Percentiles rank a stretch among this genome's conserved stretches.
These are phyloP conservation scores for Bombus sibiricus DNA, from an alignment of 1,140 invertebrate genomes.

Conservation along the genomic window DNA sequence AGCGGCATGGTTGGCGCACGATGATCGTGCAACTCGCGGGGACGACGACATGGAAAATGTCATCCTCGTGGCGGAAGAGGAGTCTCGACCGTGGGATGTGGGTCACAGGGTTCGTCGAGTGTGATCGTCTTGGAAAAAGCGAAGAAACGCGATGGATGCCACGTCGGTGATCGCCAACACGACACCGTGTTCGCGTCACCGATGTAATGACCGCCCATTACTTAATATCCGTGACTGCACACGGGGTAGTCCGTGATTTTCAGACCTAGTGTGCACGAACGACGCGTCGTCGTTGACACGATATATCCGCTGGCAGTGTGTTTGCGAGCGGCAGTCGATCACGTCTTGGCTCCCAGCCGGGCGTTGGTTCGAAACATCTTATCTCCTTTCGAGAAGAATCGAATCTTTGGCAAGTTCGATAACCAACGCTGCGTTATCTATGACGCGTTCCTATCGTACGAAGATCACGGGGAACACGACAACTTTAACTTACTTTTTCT, in stretches of 20 bases:
- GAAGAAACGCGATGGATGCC: conserved; percentile 39
- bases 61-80: conserved; percentile 72
- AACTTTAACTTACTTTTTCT: too few species aligned
- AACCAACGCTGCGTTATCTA: background rate
- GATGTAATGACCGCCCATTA: conserved; percentile 72
- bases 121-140: conserved; percentile 68
- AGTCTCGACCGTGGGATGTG: conserved; percentile 74
- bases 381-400: background rate
- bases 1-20: conserved; percentile 30
- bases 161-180: background rate
- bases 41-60: conserved; percentile 67
- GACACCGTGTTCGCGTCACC: conserved; percentile 65
- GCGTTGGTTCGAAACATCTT: background rate
- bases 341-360: conserved; percentile 22
- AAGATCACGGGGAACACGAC: too few species aligned
- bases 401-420: background rate
- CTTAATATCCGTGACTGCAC: conserved; percentile 58
- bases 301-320: too few species aligned
- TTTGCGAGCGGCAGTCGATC: conserved; percentile 29
- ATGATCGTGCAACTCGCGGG: conserved; percentile 20
- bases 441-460: background rate
- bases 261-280: conserved; percentile 31
- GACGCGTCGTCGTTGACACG: too few species aligned
- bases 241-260: conserved; percentile 54
- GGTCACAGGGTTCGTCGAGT: conserved; percentile 71